Evolutionary conservation across 2,888 invertebrate species (phyloP), one percentile per base, ranked within the genome.

Genomic region (Melieria picta): DNA sequence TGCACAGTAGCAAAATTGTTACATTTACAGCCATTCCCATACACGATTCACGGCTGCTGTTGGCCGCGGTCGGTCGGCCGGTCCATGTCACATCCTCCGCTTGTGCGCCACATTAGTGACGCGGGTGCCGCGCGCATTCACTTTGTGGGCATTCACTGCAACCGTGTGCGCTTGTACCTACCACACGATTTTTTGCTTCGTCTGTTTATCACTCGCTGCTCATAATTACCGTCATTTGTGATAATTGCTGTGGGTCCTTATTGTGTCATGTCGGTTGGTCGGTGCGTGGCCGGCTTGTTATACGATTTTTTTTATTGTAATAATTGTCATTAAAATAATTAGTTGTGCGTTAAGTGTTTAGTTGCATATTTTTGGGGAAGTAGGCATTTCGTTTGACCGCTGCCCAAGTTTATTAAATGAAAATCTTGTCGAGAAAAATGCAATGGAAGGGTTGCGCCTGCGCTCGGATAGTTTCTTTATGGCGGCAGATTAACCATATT

Each of bases 311-410:
- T 66, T 42, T 61, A 46, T 72, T 69, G 77, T 79, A 71, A 81
- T 81, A 81, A 81, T 81, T 82, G 82, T 80, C 78, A 78, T 82
- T 82, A 79, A 82, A 82, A 79, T 81, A 81, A 82, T 82, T 80
- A 80, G 79, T 77, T 74, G 74, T 16, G 30, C 66, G 65, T 73
- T 74, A 57, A 48, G 42, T 58, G 10, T 66, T 46, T 46, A 60
- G 68, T 47, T 45, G 47, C 50, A 65, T 67, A 69, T 72, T 69
- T 72, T 63, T 16, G 72, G 78, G 78, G 75, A 79, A 80, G 78
- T 66, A 72, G 76, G 72, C 77, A 70, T 77, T 74, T 75, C 77
- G 75, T 75, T 10, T 60, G 50, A 50, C 52, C 16, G 30, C 47
- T 48, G 50, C 73, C 42, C 42, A 63, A 79, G 80, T 81, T 80